Conservation (phyloP, 2,113 vertebrate species). For the cat (Felis catus) region DNA sequence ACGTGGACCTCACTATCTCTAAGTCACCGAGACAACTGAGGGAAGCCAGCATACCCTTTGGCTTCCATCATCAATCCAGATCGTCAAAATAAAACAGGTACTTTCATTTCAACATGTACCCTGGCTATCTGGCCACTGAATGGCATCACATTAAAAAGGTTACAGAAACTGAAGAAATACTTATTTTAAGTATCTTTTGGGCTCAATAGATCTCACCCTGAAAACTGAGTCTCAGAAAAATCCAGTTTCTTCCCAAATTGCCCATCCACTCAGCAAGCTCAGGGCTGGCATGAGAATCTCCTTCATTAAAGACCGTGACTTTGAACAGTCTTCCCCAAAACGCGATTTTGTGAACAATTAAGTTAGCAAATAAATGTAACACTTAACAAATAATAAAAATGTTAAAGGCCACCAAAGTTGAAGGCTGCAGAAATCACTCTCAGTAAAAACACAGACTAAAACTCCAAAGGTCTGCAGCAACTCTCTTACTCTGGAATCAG, state of each 20-base stretch:
- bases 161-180: background rate
- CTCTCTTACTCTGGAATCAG: background rate
- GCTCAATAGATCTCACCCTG: background rate
- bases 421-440: slow-evolving; percentile 14
- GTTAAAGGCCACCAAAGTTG: background rate
- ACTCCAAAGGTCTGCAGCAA: background rate
- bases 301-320: background rate
- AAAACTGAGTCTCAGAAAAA: background rate
- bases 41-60: background rate
- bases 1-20: background rate
- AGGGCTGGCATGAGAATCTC: background rate
- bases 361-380: background rate
- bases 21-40: slow-evolving; percentile 5
- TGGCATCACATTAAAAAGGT: background rate
- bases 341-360: background rate
- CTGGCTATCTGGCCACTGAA: background rate
- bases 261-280: background rate
- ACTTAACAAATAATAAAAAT: background rate
- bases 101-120: background rate
- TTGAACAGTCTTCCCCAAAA: slow-evolving; percentile 11
- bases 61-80: background rate
- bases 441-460: background rate
- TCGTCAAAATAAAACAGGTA: background rate
- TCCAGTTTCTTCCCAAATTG: background rate
- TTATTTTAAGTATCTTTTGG: background rate